These are phyloP conservation scores for Hippolais icterina DNA, from an alignment of 2,113 vertebrate species.

Conservation along the genomic window DNA sequence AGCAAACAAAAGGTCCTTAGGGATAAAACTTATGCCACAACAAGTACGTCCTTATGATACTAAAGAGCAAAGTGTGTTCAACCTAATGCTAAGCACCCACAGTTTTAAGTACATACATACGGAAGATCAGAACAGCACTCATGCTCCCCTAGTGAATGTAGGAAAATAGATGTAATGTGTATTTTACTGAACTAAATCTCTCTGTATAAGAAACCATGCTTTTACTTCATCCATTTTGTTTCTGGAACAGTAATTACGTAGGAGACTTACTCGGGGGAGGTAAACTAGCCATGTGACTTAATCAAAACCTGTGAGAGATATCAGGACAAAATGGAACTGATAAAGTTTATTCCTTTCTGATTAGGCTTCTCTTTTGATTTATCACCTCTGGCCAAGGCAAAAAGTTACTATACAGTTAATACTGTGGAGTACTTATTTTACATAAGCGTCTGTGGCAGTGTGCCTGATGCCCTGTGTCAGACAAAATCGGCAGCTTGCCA, in stretches of 20 bases:
- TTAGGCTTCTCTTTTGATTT: conserved; percentile 89
- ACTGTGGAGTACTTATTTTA: conserved; percentile 79
- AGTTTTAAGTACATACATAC: accelerated
- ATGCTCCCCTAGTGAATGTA: background rate
- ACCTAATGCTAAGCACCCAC: background rate
- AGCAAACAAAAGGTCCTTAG: background rate
- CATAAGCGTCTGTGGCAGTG: conserved; percentile 84
- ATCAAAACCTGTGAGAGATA: background rate
- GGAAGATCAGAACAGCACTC: background rate
- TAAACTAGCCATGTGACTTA: background rate
- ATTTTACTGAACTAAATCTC: background rate
- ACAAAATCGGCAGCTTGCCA: conserved; percentile 86
- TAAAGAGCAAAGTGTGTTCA: background rate
- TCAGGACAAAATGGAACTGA: background rate
- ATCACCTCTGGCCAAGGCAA: conserved; percentile 80
- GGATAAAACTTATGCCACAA: background rate
- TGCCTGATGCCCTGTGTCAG: conserved; percentile 68
- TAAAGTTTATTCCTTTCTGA: background rate
- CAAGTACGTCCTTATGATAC: background rate
- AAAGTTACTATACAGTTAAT: conserved; percentile 71
- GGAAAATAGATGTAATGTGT: background rate
- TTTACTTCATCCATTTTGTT: background rate
- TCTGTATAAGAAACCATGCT: background rate
- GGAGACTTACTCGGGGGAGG: background rate
- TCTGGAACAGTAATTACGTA: background rate